phyloP scores from a whole-genome alignment of 1,140 invertebrate genomes.

The Aphelenchoides avenae region DNA sequence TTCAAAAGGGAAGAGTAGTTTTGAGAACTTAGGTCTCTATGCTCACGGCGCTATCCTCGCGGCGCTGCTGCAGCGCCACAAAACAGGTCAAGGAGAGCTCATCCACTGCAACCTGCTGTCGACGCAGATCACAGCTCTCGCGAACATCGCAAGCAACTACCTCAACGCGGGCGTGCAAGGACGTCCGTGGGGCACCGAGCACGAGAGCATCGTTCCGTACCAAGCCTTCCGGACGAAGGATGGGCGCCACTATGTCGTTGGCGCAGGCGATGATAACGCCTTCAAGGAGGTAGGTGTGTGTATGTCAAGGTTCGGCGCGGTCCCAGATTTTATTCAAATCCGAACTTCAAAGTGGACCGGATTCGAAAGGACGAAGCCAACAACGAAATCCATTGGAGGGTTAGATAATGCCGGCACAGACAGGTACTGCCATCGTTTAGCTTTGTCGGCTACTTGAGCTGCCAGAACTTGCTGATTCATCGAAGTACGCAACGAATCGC shows the following conservation, averaged over 20 bases:
- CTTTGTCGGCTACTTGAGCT: constrained; percentile 69
- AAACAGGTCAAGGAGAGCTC: constrained; percentile 79
- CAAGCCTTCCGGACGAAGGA: constrained; percentile 64
- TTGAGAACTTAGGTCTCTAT: too few relatives aligned
- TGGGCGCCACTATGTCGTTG: constrained; percentile 30
- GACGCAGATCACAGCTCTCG: constrained; percentile 69
- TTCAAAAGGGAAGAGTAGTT: too few relatives aligned
- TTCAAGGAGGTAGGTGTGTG: constrained; percentile 44
- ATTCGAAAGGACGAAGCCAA: too few relatives aligned
- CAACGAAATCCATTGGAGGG: too few relatives aligned
- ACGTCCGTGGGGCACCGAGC: constrained; percentile 77
- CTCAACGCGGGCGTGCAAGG: constrained; percentile 72
- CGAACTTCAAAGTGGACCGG: too few relatives aligned
- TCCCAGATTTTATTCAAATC: too few relatives aligned
- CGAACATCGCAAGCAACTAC: constrained; percentile 84
- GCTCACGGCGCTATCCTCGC: constrained; percentile 91
- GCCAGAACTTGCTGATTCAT: constrained; percentile 66
- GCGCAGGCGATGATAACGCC: constrained; percentile 19
- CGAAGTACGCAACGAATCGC: constrained; percentile 71
- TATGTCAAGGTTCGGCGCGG: neutral
- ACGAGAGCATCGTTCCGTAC: constrained; percentile 90
- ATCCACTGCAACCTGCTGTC: constrained; percentile 89
- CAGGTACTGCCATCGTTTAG: constrained; percentile 42
- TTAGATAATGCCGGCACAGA: too few relatives aligned
- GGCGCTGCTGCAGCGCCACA: constrained; percentile 73